phyloP scores from a whole-genome alignment of 2,888 invertebrate species.

The Seladonia tumulorum region DNA sequence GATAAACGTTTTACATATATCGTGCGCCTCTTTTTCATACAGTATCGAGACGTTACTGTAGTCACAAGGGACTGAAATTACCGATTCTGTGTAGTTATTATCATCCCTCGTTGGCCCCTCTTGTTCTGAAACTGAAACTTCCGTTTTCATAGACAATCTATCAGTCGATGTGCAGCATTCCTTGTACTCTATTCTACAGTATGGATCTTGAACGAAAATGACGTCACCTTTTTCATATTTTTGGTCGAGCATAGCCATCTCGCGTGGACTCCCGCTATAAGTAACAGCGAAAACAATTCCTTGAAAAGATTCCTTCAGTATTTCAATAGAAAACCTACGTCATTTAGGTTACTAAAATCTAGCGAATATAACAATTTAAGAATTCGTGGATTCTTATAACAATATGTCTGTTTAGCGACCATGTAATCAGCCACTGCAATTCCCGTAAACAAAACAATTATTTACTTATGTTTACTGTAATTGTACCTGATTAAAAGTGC shows the following conservation, averaged over 20 bases:
- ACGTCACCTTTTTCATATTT: conserved; percentile 54
- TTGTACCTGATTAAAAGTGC: conserved; percentile 52
- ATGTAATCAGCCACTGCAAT: background rate
- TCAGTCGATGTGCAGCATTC: conserved; percentile 27
- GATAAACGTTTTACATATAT: too few species aligned
- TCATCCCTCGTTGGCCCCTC: conserved; percentile 35
- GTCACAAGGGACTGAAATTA: background rate
- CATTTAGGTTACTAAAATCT: background rate
- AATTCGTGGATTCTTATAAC: background rate
- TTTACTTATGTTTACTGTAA: background rate
- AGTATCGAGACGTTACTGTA: background rate
- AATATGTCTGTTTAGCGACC: background rate
- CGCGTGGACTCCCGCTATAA: conserved; percentile 48
- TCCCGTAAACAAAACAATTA: background rate
- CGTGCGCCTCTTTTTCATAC: too few species aligned
- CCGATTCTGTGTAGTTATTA: conserved; percentile 22
- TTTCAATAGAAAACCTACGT: background rate
- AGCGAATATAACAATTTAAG: background rate
- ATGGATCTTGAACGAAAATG: conserved; percentile 40
- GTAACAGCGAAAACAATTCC: background rate
- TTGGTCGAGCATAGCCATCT: conserved; percentile 47
- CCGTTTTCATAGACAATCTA: conserved; percentile 19
- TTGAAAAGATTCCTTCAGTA: background rate
- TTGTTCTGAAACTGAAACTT: conserved; percentile 22
- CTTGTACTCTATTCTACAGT: conserved; percentile 8